These are phyloP conservation scores for Dendroctonus ponderosae DNA, from an alignment of 1,140 invertebrate genomes.

Conservation along the genomic window DNA sequence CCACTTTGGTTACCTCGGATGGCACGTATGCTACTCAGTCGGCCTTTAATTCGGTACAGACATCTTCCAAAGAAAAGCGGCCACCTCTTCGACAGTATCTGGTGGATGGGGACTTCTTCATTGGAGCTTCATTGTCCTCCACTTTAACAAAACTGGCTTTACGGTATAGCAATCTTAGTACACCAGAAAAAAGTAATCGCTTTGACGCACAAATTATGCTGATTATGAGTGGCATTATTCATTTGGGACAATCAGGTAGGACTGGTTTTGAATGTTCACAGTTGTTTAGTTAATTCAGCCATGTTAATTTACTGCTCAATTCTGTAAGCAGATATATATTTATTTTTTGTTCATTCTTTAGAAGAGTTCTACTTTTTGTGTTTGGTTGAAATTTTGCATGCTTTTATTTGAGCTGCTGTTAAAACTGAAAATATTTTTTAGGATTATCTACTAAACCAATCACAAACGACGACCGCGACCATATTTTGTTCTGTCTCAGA, in stretches of 20 bases:
- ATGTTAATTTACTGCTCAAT: no score
- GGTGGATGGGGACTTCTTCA: conserved; percentile 94
- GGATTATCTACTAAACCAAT: conserved; percentile 72
- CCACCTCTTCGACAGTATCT: conserved; percentile 85
- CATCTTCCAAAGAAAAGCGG: conserved; percentile 66
- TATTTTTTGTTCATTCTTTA: background rate
- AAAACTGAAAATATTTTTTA: background rate
- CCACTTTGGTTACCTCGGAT: conserved; percentile 88
- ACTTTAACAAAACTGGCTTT: conserved; percentile 89
- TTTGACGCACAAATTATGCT: conserved; percentile 85
- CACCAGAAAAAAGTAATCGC: conserved; percentile 64
- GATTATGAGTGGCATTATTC: conserved; percentile 82
- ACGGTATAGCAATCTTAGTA: conserved; percentile 61
- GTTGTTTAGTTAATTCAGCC: no score
- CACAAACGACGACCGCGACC: conserved; percentile 93
- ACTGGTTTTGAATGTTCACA: no score
- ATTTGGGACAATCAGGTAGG: conserved; percentile 74
- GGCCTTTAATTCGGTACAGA: conserved; percentile 81
- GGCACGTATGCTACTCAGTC: conserved; percentile 98
- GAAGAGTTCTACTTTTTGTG: background rate
- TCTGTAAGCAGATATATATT: no score
- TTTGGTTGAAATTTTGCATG: conserved; percentile 9
- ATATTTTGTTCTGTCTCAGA: conserved; percentile 79
- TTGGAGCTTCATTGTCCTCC: conserved; percentile 87
- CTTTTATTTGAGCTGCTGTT: conserved; percentile 1